Base-by-base conservation (phyloP, 2,888 invertebrate genomes). In the Pseudococcus longispinus region DNA sequence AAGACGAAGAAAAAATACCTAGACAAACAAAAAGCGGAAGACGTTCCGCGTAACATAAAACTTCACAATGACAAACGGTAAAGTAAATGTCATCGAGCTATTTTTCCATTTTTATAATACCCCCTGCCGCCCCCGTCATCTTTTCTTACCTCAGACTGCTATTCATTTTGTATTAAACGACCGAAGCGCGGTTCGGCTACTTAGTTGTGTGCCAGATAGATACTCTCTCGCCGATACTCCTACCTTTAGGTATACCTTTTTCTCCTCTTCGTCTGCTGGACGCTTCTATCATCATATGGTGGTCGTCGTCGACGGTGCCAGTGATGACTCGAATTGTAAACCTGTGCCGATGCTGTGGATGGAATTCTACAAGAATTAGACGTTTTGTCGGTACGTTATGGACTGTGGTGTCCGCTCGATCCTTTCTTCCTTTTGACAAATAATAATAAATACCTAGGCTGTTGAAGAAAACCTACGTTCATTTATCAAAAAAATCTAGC, bases 31-130 rank as follows among this genome's bases (percentile, higher is more conserved):
- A 85, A 85, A 74, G 85, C 85, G 85, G 85, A 85, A 85, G 85
- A 85, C 46, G 44, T 85, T 74, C 85, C 44, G 85, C 85, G 77
- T 85, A 85, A 85, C 85, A 85, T 74, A 70, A 85, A 74, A 85
- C 74, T 85, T 77, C 74, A 74, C 85, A 85, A 85, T 85, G 85
- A 85, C 85, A 85, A 70, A 85, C 85, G 74, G 37, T 74, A 85
- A 85, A 85, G 44, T 85, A 85, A 85, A 85, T 85, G 85, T 85
- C 85, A 85, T 85, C 85, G 85, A 85, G 85, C 85, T 85, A 85
- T 85, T 85, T 85, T 65, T 74, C 85, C 85, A 74, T 85, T 85
- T 85, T 85, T 70, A 85, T 74, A 74, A 70, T 70, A 85, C 84
- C 42, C 60, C 29, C 23, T 4, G 18, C 46, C 20, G 5, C 55